These are phyloP conservation scores for Empidonax traillii DNA, from an alignment of 2,113 vertebrate genomes.

Conservation along the genomic window DNA sequence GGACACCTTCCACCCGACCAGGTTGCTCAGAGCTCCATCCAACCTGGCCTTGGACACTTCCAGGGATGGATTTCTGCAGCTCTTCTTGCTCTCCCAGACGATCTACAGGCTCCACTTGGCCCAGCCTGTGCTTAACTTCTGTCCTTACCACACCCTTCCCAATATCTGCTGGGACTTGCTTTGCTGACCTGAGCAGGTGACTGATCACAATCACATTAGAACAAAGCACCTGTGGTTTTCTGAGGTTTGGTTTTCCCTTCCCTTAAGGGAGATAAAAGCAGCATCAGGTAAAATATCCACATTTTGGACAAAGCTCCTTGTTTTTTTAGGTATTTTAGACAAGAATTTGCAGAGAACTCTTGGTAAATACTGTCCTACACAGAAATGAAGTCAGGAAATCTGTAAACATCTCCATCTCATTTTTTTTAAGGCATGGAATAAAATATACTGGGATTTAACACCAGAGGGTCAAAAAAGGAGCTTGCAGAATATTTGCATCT, in stretches of 20 bases:
- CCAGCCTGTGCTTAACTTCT: not conserved
- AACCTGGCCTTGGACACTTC: not conserved
- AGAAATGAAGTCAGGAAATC: not conserved
- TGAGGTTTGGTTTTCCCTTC: not conserved
- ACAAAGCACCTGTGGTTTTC: slow-evolving; percentile 12
- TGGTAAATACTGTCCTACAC: not conserved
- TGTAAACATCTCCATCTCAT: not conserved
- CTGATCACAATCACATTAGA: slow-evolving; percentile 29
- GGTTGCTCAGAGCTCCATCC: not conserved
- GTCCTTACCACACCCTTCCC: not conserved
- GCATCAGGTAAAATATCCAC: not conserved
- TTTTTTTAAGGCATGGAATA: not conserved
- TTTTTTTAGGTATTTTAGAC: not conserved
- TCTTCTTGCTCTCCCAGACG: not conserved
- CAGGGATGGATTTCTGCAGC: not conserved
- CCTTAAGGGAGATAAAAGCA: not conserved
- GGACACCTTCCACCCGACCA: not conserved
- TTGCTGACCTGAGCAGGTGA: slow-evolving; percentile 1
- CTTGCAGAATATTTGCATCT: not conserved
- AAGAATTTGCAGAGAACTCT: not conserved
- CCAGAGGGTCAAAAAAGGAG: not conserved
- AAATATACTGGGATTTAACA: not conserved
- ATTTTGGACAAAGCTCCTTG: not conserved
- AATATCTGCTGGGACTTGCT: slow-evolving; percentile 19
- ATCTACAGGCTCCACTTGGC: not conserved